Base-by-base conservation (phyloP, 1,140 invertebrate genomes). In the Brachionus koreanus region DNA sequence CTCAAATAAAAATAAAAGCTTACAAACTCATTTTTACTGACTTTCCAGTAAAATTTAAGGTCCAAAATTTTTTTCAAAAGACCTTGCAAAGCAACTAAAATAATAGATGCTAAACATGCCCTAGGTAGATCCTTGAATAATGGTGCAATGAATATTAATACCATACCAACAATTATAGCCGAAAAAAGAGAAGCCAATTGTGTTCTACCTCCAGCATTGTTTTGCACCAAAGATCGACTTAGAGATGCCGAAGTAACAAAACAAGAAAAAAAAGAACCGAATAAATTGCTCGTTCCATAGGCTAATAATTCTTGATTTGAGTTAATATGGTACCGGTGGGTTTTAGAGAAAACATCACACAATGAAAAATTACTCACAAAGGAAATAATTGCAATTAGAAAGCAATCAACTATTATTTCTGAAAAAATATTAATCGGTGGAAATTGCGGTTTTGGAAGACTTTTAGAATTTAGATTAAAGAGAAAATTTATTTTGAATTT, bases 321-420 rank as follows among this genome's bases (percentile, higher is more conserved):
- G 84, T 95, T 91, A 1, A 98, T 91, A 84, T 94, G 92, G 86
- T 98, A 98, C 83, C 93, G 92, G 77, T 93, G 90, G 87, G 95
- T 96, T 84, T 92, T 91, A 0, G 95, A 94, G 87, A 97, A 94
- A 61, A 96, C 94, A 82, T 96, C 90, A 0, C 93, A 93, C 93
- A 98, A 94, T 0, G 95, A 97, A 89, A 97, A 93, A 4, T 93
- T 92, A 39, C 97, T 92, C 0, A 94, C 94, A 87, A 95, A 97
- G 0, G 93, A 92, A 0, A 98, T 93, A 87, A 98, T 92, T 3
- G 94, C 92, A 84, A 97, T 93, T 23, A 74, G 19, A 74, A 46
- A 43, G 19, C 19, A 74, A 12, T 74, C 39, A 9, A 74, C 10
- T 10, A 74, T 23, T 25, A 74, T 46, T 1, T 74, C 69, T 23